These are phyloP conservation scores for Nibea albiflora DNA, from an alignment of 2,113 vertebrate species.

Conservation along the genomic window DNA sequence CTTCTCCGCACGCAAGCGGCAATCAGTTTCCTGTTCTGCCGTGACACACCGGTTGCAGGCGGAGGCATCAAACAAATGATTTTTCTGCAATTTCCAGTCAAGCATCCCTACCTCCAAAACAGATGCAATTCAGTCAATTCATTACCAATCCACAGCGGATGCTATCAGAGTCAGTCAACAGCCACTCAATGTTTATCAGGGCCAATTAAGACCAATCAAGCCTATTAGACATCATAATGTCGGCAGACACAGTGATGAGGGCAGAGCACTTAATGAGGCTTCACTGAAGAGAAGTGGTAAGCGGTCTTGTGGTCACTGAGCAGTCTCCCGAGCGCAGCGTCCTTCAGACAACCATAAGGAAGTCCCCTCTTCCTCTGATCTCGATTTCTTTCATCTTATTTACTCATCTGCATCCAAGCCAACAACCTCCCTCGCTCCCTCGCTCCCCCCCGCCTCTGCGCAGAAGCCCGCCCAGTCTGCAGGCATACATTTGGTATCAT, in stretches of 20 bases:
- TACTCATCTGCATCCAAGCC: conserved; percentile 37
- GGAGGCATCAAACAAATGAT: conserved; percentile 45
- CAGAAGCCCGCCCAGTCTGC: conserved; percentile 29
- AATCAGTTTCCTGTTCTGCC: conserved; percentile 2
- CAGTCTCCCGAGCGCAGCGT: conserved; percentile 22
- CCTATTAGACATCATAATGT: conserved; percentile 78
- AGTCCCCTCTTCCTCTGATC: conserved; percentile 23
- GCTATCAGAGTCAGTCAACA: conserved; percentile 80
- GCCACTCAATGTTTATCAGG: conserved; percentile 82
- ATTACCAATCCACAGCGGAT: conserved; percentile 73
- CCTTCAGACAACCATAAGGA: conserved; percentile 34
- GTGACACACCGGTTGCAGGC: conserved; percentile 36
- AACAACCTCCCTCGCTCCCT: background rate
- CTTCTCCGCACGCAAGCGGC: conserved; percentile 1
- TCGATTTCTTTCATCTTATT: conserved; percentile 49
- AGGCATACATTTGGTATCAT: conserved; percentile 63
- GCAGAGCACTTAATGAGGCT: conserved; percentile 69
- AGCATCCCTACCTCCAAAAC: conserved; percentile 63
- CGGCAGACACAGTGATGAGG: conserved; percentile 70
- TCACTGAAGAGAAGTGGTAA: conserved; percentile 62
- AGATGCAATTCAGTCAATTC: conserved; percentile 74
- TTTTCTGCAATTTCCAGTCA: conserved; percentile 50
- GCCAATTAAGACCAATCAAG: conserved; percentile 83
- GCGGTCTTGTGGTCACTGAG: conserved; percentile 61
- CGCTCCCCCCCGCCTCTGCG: background rate